A percentile compares a stretch with the other conserved stretches of the same genome.
Evolutionary conservation across 2,113 vertebrate species (phyloP).

Genomic region (Meriones unguiculatus): DNA sequence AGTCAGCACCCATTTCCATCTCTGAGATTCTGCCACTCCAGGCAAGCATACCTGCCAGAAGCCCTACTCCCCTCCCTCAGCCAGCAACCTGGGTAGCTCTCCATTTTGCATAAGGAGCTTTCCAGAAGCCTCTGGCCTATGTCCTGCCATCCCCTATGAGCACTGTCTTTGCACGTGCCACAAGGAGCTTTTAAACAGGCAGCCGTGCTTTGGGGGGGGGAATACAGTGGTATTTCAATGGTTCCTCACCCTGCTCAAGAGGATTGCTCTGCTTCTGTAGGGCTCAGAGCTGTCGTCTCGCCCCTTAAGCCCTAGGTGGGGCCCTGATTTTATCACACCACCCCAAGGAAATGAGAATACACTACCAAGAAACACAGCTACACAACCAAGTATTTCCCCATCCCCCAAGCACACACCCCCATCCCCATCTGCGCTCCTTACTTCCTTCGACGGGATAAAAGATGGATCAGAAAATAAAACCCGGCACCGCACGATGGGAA

Average conservation of each 20-base stretch:
- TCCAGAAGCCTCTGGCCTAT: background rate
- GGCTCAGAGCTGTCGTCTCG: background rate
- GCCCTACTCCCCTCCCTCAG: background rate
- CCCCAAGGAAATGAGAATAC: background rate
- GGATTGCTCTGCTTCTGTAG: background rate
- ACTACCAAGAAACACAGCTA: background rate
- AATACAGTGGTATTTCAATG: background rate
- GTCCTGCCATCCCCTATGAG: background rate
- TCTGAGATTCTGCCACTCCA: background rate
- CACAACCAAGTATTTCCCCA: background rate
- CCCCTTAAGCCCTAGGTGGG: background rate
- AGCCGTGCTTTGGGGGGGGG: background rate
- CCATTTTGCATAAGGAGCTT: background rate
- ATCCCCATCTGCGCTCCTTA: background rate
- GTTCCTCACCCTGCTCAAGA: background rate
- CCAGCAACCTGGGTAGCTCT: background rate
- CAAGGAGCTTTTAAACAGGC: background rate
- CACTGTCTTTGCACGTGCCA: background rate
- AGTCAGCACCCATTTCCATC: background rate
- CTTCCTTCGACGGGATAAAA: background rate
- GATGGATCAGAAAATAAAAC: background rate
- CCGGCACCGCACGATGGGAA: background rate
- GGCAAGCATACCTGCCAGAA: background rate
- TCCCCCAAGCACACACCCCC: background rate
- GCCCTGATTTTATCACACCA: background rate